phyloP scores from a whole-genome alignment of 2,888 invertebrate genomes.

The Adelphocoris suturalis region DNA sequence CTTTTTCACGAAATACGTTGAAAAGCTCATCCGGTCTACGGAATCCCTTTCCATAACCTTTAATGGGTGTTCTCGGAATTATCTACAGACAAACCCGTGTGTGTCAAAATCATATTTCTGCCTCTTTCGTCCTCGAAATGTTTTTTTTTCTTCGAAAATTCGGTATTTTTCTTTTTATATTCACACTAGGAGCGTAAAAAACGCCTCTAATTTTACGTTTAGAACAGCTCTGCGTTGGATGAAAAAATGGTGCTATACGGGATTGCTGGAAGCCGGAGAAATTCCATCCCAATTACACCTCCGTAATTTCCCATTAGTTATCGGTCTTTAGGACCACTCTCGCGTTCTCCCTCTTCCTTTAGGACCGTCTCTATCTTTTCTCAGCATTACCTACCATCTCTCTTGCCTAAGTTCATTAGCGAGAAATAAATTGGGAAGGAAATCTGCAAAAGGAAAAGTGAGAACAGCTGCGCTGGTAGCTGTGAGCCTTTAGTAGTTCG shows the following conservation, averaged over 20 bases:
- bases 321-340: conserved; percentile 8
- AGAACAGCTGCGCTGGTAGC: conserved; percentile 13
- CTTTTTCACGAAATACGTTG: conserved; percentile 25
- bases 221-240: neutral
- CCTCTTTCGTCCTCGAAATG: neutral
- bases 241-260: neutral
- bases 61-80: conserved; percentile 2
- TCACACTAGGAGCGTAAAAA: no score
- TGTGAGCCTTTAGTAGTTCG: neutral
- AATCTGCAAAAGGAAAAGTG: conserved; percentile 56
- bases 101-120: neutral
- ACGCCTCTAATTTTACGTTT: neutral
- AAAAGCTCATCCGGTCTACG: conserved; percentile 19
- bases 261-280: conserved; percentile 28
- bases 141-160: neutral
- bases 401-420: conserved; percentile 60
- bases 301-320: conserved; percentile 57
- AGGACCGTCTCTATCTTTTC: neutral
- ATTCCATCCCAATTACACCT: conserved; percentile 57
- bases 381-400: conserved; percentile 40
- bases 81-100: conserved; percentile 7
- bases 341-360: neutral
- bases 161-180: neutral
- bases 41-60: conserved; percentile 25
- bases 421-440: conserved; percentile 63